Conservation (phyloP, 2,888 invertebrate species). For the Stramonita haemastoma region DNA sequence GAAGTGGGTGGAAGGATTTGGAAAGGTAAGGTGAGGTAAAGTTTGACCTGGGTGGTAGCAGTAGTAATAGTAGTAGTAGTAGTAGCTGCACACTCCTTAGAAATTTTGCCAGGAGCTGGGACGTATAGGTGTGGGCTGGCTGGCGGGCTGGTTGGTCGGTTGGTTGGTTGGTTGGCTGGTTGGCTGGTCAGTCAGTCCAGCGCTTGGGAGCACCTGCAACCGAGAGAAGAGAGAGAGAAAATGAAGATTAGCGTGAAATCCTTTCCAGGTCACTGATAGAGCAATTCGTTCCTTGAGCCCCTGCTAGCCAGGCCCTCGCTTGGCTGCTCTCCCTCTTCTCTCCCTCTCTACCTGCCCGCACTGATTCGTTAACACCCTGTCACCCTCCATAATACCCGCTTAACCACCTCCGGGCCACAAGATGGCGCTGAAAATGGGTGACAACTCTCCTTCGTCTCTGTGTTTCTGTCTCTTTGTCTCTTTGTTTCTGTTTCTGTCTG, state of each 20-base stretch:
- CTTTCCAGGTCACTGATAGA: neutral
- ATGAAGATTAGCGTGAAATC: conserved; percentile 21
- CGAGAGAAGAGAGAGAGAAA: neutral
- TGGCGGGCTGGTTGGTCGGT: no score
- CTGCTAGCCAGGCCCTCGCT: neutral
- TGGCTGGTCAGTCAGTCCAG: no score
- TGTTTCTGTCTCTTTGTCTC: neutral
- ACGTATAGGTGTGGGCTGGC: no score
- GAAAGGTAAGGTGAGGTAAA: no score
- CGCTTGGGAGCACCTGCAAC: neutral
- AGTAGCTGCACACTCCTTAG: no score
- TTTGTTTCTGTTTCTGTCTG: neutral
- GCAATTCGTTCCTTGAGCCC: neutral
- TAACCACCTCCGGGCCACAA: neutral
- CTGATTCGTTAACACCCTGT: conserved; percentile 21
- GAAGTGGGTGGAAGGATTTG: no score
- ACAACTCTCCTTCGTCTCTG: neutral
- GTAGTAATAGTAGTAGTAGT: no score
- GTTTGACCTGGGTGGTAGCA: no score
- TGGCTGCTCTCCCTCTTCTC: neutral
- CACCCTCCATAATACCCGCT: conserved; percentile 4
- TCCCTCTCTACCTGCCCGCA: neutral
- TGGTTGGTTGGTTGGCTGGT: no score
- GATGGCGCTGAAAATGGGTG: neutral
- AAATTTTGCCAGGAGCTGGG: no score